Evolutionary conservation across 2,113 vertebrate species (phyloP), one percentile per base, ranked within the genome.

Genomic region (Poeciliopsis retropinna): DNA sequence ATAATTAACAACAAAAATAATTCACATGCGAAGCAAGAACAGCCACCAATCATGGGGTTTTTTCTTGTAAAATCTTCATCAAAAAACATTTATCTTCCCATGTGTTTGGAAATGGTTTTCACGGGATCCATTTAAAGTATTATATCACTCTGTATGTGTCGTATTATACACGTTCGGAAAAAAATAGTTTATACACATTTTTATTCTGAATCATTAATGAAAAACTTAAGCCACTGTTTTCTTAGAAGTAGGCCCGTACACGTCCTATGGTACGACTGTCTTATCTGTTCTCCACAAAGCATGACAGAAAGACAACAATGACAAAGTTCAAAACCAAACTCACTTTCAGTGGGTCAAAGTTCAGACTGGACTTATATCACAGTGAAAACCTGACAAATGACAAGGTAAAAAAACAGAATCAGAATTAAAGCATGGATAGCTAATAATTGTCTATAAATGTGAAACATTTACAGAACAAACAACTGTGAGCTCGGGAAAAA

Each of bases 381-480:
- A 10, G 22, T 61, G 13, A 22, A 25, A 14, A 69, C 64, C 14
- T 0, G 41, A 29, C 63, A 30, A 13, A 60, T 13, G 65, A 60
- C 22, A 5, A 71, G 67, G 47, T 34, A 39, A 64, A 60, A 37
- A 34, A 41, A 39, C 12, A 1, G 37, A 13, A 54, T 69, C 0
- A 12, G n/a, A 44, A 10, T 47, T 9, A 12, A 29, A 19, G 8
- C 27, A 19, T 60, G 10, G 63, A 31, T 31, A 54, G 32, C 47
- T 30, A 15, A 47, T 15, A 34, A 64, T n/a, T n/a, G 27, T 13
- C 5, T 31, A 51, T 30, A 73, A 63, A 28, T 32, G 30, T 62
- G 60, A 25, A 60, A 75, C 30, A 17, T 60, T 47, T 47, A 75
- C 44, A 83, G 14, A 7, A 62, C 17, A 62, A 7, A 54, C 25